Base-by-base conservation (phyloP, 2,113 vertebrate genomes). In the Gracilinanus agilis region DNA sequence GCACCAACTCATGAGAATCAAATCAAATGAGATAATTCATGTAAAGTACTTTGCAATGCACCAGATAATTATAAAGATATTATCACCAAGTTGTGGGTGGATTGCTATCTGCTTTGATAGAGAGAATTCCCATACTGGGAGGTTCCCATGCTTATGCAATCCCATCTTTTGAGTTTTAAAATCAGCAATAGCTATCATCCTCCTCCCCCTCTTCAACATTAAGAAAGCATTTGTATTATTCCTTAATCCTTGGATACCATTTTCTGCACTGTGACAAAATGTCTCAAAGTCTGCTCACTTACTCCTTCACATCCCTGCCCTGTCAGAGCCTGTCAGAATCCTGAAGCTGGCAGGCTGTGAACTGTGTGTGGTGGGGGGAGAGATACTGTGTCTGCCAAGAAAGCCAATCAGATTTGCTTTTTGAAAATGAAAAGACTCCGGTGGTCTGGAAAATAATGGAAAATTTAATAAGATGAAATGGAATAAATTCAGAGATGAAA, bases 401-500 rank as follows among this genome's bases (percentile, higher is more conserved):
- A 90, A 90, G 27, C 89, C 25, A 19, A 90, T 53, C 89, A 12
- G 24, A 24, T 53, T 49, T 90, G 89, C 27, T 53, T 53, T 53
- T 29, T 90, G 44, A 90, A 90, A 53, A 24, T 53, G 24, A 53
- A 90, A 83, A 90, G 49, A 44, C 89, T 90, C 89, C 25, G 89
- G 27, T 0, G 11, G 89, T 53, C 89, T 49, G 89, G 89, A 53
- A 49, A 90, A 90, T 90, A 5, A 49, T 49, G 49, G 49, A 49
- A 49, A 49, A 49, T 44, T 90, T 49, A 90, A 44, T 53, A 25
- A 90, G 27, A 49, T 53, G 49, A 40, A 53, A 90, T 44, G 49
- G 89, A 90, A 90, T 90, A 25, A 90, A 90, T 53, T 90, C 27
- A 90, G 44, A 90, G 89, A 13, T 53, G 44, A 53, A 90, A 90